Evolutionary conservation across 2,113 vertebrate genomes (phyloP).

Genomic region (Egretta garzetta): DNA sequence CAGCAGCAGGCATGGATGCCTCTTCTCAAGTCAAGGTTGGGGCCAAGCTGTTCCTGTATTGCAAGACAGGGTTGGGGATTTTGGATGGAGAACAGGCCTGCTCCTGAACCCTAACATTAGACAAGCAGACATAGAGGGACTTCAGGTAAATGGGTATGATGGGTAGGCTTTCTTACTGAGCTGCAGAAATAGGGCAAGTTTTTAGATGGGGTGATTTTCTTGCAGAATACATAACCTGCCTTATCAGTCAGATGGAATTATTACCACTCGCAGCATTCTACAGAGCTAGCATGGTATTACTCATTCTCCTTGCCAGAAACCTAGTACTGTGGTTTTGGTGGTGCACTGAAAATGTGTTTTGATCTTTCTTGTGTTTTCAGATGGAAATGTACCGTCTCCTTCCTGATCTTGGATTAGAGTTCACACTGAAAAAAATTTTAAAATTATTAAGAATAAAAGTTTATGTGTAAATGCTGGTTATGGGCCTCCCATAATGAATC

Average conservation of each 20-base stretch:
- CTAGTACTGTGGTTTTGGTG: constrained; percentile 28
- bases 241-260: not conserved
- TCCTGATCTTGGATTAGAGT: not conserved
- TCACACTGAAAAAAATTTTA: not conserved
- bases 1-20: not conserved
- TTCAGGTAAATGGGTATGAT: not conserved
- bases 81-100: not conserved
- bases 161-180: not conserved
- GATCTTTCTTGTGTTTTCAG: not conserved
- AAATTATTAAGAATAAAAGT: not conserved
- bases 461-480: not conserved
- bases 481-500: not conserved
- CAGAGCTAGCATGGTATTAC: not conserved
- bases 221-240: not conserved
- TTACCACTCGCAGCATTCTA: not conserved
- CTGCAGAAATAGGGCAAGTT: not conserved
- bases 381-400: not conserved
- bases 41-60: not conserved
- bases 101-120: not conserved
- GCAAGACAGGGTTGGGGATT: not conserved
- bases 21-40: not conserved
- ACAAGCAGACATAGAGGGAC: not conserved
- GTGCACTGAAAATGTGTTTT: not conserved
- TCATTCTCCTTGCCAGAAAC: constrained; percentile 28
- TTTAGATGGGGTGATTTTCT: not conserved